Evolutionary conservation across 2,113 vertebrate species (phyloP).

Genomic region (Syngnathus floridae): DNA sequence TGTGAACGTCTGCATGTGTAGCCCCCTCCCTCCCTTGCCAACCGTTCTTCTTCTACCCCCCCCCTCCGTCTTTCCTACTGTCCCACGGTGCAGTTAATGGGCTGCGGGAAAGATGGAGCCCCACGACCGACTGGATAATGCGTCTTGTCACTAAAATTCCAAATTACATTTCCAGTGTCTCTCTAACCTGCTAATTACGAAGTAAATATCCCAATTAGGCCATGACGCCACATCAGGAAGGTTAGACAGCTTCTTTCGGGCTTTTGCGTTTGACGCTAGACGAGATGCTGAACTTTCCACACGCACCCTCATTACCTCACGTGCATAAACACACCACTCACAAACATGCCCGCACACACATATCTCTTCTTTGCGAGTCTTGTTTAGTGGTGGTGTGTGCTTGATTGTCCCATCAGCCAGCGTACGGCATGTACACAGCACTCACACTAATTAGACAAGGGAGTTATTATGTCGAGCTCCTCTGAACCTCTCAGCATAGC

Average conservation of each 20-base stretch:
- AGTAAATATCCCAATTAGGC: constrained; percentile 85
- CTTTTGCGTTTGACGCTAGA: constrained; percentile 48
- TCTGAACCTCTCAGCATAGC: constrained; percentile 49
- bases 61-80: constrained; percentile 32
- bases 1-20: constrained; percentile 11
- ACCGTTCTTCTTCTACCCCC: not conserved
- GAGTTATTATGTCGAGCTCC: constrained; percentile 62
- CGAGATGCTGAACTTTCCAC: constrained; percentile 54
- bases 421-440: constrained; percentile 46
- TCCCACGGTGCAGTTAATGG: constrained; percentile 62
- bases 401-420: constrained; percentile 51
- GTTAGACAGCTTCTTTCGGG: constrained; percentile 62
- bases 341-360: constrained; percentile 18
- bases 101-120: constrained; percentile 62
- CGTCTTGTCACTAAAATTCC: constrained; percentile 71
- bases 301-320: constrained; percentile 53
- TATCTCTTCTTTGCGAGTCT: constrained; percentile 31
- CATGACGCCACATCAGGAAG: constrained; percentile 68
- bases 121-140: constrained; percentile 67
- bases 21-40: not conserved
- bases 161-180: constrained; percentile 71
- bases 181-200: constrained; percentile 80
- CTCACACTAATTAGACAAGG: constrained; percentile 65
- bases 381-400: constrained; percentile 34
- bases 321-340: constrained; percentile 11